A percentile compares a stretch with the other conserved stretches of the same genome.
Conservation (phyloP, 2,797 vertebrate species). For the Telmatherina bonti region DNA sequence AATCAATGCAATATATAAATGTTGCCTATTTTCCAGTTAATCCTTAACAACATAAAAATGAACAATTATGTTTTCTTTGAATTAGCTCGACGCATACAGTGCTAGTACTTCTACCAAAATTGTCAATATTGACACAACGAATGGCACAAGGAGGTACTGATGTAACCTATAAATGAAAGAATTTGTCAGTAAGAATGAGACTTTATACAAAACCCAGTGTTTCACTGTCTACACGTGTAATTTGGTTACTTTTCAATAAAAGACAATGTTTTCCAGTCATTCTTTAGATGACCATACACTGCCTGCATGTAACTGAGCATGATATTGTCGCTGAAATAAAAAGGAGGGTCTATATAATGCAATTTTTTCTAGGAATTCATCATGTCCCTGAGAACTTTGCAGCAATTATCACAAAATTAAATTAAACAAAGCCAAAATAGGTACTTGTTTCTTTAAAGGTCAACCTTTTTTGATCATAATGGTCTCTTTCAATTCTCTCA, state of each 20-base stretch:
- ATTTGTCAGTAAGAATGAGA: slow-evolving; percentile 14
- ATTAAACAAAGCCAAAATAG: slow-evolving; percentile 1
- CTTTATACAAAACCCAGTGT: slow-evolving; percentile 7
- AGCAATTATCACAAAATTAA: slow-evolving; percentile 23
- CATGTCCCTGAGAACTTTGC: background rate
- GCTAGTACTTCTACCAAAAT: background rate
- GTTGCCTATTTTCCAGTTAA: slow-evolving; percentile 9
- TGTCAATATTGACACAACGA: no score
- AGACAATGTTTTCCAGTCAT: no score
- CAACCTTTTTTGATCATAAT: background rate
- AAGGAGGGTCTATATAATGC: background rate
- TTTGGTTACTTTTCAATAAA: slow-evolving; percentile 14
- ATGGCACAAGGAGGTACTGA: no score
- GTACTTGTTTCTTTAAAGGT: no score
- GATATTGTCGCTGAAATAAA: background rate
- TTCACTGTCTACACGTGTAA: slow-evolving; percentile 15
- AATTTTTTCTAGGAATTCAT: slow-evolving; percentile 4
- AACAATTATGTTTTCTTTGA: background rate
- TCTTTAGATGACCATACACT: background rate
- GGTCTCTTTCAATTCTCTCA: no score
- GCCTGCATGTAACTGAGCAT: no score
- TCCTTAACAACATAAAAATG: background rate
- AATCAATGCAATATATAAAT: background rate
- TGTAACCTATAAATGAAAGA: slow-evolving; percentile 38
- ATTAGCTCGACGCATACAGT: background rate